These are phyloP conservation scores for Megathymus violae DNA, from an alignment of 1,140 invertebrate species.

Conservation along the genomic window DNA sequence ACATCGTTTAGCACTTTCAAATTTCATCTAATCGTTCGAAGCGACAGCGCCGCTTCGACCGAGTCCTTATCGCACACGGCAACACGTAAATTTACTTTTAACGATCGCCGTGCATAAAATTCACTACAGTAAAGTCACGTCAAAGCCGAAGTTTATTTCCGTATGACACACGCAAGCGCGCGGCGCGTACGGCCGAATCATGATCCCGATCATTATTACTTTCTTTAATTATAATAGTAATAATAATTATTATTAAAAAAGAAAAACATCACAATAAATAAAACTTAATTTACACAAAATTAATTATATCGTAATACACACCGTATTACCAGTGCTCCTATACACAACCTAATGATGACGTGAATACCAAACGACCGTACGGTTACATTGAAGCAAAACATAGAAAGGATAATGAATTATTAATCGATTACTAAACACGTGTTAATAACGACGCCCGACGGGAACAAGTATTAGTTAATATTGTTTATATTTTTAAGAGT, in stretches of 20 bases:
- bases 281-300: slow-evolving; percentile 58
- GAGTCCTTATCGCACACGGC: too few species aligned
- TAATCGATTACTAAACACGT: too few species aligned
- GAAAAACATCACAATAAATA: slow-evolving; percentile 74
- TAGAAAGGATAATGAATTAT: too few species aligned
- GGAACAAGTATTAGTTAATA: slow-evolving; percentile 7
- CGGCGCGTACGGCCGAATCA: not conserved
- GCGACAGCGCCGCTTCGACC: too few species aligned
- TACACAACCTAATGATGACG: slow-evolving; percentile 64
- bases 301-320: slow-evolving; percentile 52
- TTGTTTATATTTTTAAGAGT: slow-evolving; percentile 33
- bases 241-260: slow-evolving; percentile 51
- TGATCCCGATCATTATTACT: slow-evolving; percentile 11
- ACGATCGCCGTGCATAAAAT: too few species aligned
- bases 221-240: slow-evolving; percentile 38
- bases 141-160: not conserved
- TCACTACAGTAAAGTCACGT: slow-evolving; percentile 4
- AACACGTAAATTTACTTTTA: too few species aligned
- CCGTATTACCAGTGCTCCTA: slow-evolving; percentile 51
- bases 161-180: not conserved
- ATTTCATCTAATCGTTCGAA: too few species aligned
- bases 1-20: too few species aligned
- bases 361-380: slow-evolving; percentile 20
- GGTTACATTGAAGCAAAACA: too few species aligned
- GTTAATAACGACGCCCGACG: slow-evolving; percentile 5